Conservation (phyloP, 2,797 vertebrate genomes). For the Amniataba percoides region DNA sequence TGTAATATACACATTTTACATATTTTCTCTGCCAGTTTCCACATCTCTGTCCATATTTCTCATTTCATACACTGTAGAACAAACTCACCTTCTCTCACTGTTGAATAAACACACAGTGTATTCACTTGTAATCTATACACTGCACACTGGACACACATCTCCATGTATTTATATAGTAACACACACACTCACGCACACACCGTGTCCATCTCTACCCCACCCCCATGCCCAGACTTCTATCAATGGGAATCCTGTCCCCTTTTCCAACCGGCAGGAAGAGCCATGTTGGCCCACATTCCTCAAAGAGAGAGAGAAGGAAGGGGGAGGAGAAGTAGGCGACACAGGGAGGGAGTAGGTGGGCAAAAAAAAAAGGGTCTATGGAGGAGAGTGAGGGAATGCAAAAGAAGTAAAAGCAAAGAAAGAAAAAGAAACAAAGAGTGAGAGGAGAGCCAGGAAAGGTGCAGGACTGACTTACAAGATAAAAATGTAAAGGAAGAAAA, state of each 20-base stretch:
- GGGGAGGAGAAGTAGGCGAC: constrained; percentile 65
- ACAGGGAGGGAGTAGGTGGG: constrained; percentile 39
- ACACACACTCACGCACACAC: constrained; percentile 62
- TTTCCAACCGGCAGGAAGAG: constrained; percentile 81
- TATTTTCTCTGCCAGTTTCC: constrained; percentile 24
- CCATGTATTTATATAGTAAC: constrained; percentile 68
- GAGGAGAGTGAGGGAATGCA: constrained; percentile 12
- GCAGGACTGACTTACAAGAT: not conserved
- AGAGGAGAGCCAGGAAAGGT: not conserved
- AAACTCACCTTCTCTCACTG: constrained; percentile 49
- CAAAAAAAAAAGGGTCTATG: constrained; percentile 34
- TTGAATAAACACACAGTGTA: constrained; percentile 60
- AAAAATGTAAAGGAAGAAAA: constrained; percentile 11
- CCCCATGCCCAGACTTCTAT: constrained; percentile 75
- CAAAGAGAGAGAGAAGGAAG: constrained; percentile 63
- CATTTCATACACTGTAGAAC: constrained; percentile 38
- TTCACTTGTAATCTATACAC: constrained; percentile 79
- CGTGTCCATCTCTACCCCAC: constrained; percentile 73
- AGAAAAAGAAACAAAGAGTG: constrained; percentile 4
- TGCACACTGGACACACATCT: constrained; percentile 70
- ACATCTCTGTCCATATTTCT: constrained; percentile 40
- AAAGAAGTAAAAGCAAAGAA: not conserved
- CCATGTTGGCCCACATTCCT: constrained; percentile 82
- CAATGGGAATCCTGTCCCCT: constrained; percentile 88
- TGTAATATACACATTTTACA: constrained; percentile 25